Base-by-base conservation (phyloP, 2,797 vertebrate genomes). In the Calcarius lapponicus region DNA sequence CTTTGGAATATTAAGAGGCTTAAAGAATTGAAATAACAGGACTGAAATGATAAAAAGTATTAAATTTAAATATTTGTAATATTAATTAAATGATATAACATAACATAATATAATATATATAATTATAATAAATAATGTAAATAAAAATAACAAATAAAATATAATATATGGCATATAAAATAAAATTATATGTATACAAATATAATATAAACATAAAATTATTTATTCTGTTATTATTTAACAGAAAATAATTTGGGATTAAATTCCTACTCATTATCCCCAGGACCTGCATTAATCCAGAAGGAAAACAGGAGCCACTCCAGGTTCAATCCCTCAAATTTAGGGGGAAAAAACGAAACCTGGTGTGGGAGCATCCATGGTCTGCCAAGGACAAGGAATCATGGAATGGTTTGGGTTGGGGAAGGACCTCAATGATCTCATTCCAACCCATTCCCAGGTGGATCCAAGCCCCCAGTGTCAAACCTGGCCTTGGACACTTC, bases 41-140 rank as follows among this genome's bases (percentile, higher is more conserved):
- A 47, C 25, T 9, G 1, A 58, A 47, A 38, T 2, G 0, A 28
- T 36, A 15, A 60, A 47, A 31, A 48, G 19, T 2, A 17, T 13
- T 24, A 36, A 29, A 21, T 54, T 54, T 9, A 21, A 54, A 21
- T 32, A 21, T 6, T 21, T 45, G 20, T 7, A 45, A 21, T n/a
- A n/a, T n/a, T n/a, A n/a, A n/a, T n/a, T n/a, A n/a, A n/a, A n/a
- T n/a, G n/a, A n/a, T n/a, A n/a, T n/a, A n/a, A n/a, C n/a, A n/a
- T n/a, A n/a, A n/a, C n/a, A n/a, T n/a, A n/a, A n/a, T n/a, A n/a
- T n/a, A n/a, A n/a, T n/a, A n/a, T n/a, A n/a, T n/a, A n/a, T n/a
- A n/a, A n/a, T n/a, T n/a, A n/a, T n/a, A n/a, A n/a, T n/a, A n/a
- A n/a, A n/a, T n/a, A n/a, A 7, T 24, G 25, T 51, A 29, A 32